These are phyloP conservation scores for Micronisus gabar DNA, from an alignment of 2,113 vertebrate species.

Conservation along the genomic window DNA sequence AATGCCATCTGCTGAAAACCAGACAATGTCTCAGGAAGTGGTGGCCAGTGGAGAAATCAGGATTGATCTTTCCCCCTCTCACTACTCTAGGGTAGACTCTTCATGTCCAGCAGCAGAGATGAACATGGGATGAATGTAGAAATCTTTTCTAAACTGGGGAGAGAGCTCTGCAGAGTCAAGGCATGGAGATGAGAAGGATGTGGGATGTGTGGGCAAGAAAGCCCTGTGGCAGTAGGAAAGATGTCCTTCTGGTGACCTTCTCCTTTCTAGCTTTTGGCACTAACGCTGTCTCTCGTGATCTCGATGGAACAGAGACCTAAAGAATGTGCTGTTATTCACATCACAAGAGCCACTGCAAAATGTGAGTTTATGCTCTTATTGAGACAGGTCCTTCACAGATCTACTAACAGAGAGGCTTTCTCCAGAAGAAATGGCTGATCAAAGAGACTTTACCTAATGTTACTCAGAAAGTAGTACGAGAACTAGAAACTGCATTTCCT, in stretches of 20 bases:
- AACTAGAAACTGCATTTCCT: background rate
- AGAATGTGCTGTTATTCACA: background rate
- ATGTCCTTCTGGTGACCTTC: background rate
- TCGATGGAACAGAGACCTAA: background rate
- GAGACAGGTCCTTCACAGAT: background rate
- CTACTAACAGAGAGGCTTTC: background rate
- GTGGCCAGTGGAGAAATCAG: background rate
- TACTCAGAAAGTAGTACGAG: background rate
- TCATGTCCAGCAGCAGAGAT: background rate
- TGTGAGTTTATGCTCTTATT: background rate
- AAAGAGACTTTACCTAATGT: background rate
- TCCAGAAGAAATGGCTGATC: background rate
- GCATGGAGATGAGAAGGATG: background rate
- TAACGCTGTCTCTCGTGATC: background rate
- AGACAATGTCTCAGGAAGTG: background rate
- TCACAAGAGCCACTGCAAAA: background rate
- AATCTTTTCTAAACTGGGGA: background rate
- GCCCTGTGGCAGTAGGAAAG: background rate
- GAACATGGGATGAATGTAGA: background rate
- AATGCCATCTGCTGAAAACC: background rate
- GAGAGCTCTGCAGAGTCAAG: background rate
- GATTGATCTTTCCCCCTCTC: background rate
- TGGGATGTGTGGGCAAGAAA: background rate
- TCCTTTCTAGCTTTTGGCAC: background rate
- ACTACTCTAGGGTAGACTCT: background rate